Evolutionary conservation across 2,797 vertebrate species (phyloP).

Genomic region (Aselliscus stoliczkanus): DNA sequence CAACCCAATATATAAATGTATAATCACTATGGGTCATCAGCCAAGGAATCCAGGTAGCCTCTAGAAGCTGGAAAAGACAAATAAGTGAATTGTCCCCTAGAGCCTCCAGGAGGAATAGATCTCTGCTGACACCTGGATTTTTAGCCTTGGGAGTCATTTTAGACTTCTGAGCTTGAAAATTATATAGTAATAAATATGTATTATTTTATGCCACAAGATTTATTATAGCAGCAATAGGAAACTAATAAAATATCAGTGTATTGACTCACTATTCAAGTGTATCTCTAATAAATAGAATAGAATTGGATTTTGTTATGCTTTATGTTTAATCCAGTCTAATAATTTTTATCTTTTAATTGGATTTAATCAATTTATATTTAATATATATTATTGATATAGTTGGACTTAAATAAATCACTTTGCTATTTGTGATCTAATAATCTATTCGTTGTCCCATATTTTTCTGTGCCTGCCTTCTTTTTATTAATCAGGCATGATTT

Average conservation of each 20-base stretch:
- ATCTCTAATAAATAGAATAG: neutral
- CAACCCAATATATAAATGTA: no score
- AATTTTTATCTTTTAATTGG: neutral
- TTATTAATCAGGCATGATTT: neutral
- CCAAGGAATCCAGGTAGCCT: neutral
- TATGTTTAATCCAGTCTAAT: neutral
- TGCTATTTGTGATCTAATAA: neutral
- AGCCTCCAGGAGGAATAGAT: neutral
- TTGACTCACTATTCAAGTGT: neutral
- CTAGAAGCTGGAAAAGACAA: neutral
- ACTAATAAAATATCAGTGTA: neutral
- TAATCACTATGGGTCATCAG: neutral
- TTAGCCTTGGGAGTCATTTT: neutral
- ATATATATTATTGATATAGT: neutral
- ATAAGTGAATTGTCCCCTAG: neutral
- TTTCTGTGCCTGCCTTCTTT: neutral
- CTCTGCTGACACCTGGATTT: neutral
- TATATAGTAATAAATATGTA: neutral
- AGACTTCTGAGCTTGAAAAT: neutral
- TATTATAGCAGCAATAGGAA: neutral
- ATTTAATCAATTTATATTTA: neutral
- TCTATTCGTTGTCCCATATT: neutral
- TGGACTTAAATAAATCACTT: neutral
- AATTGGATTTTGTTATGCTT: neutral
- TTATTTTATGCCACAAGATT: neutral